These are phyloP conservation scores for Chymomyza fuscimana DNA, from an alignment of 2,888 invertebrate species.

Conservation along the genomic window DNA sequence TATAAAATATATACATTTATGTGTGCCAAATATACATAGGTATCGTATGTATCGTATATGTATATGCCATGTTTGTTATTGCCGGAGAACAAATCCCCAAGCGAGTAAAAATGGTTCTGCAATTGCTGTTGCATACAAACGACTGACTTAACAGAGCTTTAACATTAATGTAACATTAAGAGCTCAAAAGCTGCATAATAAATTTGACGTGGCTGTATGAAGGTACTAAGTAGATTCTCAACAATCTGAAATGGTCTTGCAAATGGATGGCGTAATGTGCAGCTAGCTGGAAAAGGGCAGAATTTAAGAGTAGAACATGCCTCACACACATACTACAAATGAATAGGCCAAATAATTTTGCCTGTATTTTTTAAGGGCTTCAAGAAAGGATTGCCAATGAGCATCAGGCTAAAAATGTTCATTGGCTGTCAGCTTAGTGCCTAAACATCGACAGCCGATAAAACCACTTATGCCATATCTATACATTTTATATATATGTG, in stretches of 20 bases:
- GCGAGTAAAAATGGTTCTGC: constrained; percentile 11
- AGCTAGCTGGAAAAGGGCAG: background rate
- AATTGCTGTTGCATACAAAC: constrained; percentile 42
- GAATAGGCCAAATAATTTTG: constrained; percentile 35
- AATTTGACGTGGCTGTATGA: constrained; percentile 34
- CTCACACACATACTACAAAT: constrained; percentile 20
- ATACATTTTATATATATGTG: background rate
- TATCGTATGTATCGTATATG: background rate
- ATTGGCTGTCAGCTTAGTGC: background rate
- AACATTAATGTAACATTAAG: constrained; percentile 32
- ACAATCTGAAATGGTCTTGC: background rate
- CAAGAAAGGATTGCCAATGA: background rate
- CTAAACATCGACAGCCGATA: constrained; percentile 9
- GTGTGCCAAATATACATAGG: background rate
- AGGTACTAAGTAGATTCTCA: background rate
- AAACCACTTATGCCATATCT: constrained; percentile 11
- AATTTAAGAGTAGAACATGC: background rate
- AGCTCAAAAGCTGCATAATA: constrained; percentile 34
- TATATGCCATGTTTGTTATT: constrained; percentile 30
- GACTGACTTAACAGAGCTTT: constrained; percentile 44
- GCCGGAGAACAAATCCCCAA: constrained; percentile 40
- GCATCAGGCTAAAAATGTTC: background rate
- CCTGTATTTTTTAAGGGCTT: constrained; percentile 23
- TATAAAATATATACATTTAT: constrained; percentile 35
- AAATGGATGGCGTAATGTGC: constrained; percentile 21